Conservation (phyloP, 2,888 invertebrate species). For the Melanostoma scalare region DNA sequence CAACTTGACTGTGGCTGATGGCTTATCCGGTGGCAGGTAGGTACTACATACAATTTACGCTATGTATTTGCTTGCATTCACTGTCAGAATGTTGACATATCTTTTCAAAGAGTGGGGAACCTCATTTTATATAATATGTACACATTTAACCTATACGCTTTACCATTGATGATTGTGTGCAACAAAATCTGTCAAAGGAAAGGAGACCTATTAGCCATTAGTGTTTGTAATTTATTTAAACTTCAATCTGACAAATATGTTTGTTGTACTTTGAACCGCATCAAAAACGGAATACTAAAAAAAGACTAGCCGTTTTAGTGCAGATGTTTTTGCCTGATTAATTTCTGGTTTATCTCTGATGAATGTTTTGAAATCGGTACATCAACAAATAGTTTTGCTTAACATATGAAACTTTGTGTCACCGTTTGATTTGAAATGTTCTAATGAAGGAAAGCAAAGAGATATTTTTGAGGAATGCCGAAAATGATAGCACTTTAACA, state of each 20-base stretch:
- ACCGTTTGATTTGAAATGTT: no score
- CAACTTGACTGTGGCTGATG: constrained; percentile 8
- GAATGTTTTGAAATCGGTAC: no score
- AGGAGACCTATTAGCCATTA: constrained; percentile 70
- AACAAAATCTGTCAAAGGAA: constrained; percentile 68
- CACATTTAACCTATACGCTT: constrained; percentile 10
- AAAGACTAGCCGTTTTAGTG: no score
- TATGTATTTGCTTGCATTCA: constrained; percentile 51
- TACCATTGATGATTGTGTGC: constrained; percentile 53
- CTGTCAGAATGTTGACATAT: constrained; percentile 67
- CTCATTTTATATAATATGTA: not conserved
- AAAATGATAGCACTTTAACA: no score
- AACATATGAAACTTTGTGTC: no score
- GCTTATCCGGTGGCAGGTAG: constrained; percentile 37
- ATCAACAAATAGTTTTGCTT: no score
- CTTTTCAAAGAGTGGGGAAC: constrained; percentile 29
- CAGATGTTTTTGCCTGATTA: no score
- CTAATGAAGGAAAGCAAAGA: no score
- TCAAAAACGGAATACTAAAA: not conserved
- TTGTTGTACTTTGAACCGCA: constrained; percentile 42
- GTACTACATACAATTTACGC: constrained; percentile 55
- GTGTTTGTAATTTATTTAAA: constrained; percentile 72
- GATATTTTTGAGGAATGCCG: no score
- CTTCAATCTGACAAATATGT: constrained; percentile 71
- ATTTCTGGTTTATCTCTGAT: no score